Percentiles rank a stretch among this genome's conserved stretches.
These are phyloP conservation scores for Drosophila planitibia DNA, from an alignment of 2,888 invertebrate species.

Conservation along the genomic window DNA sequence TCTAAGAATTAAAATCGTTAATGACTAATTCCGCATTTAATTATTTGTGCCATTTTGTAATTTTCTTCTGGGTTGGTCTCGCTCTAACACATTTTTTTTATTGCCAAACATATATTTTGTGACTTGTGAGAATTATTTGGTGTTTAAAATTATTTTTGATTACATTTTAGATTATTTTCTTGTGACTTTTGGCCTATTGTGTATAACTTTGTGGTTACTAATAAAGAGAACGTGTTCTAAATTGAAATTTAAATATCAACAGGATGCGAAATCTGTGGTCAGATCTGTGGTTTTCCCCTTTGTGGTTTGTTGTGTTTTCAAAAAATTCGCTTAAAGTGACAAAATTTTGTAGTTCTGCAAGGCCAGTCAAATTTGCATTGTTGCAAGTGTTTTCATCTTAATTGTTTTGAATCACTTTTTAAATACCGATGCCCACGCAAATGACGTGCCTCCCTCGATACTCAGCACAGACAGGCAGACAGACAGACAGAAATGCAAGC, in stretches of 20 bases:
- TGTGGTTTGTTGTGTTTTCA: background rate
- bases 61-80: background rate
- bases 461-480: background rate
- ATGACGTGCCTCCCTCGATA: conserved; percentile 21
- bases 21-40: conserved; percentile 24
- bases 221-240: conserved; percentile 19
- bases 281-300: conserved; percentile 23
- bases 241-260: conserved; percentile 28
- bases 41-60: background rate
- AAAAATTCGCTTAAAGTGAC: conserved; percentile 17
- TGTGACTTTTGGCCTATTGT: background rate
- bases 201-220: conserved; percentile 34
- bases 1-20: conserved; percentile 13
- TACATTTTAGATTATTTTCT: background rate
- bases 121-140: background rate
- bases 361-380: conserved; percentile 40
- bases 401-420: conserved; percentile 66
- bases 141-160: background rate
- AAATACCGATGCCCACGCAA: conserved; percentile 40
- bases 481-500: conserved; percentile 46
- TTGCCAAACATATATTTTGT: background rate
- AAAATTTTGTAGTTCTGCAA: conserved; percentile 28
- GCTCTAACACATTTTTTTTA: background rate
- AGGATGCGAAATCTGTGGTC: conserved; percentile 26
- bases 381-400: conserved; percentile 39